Percentiles rank a stretch among this genome's conserved stretches.
Conservation (phyloP, 2,888 invertebrate genomes). For the Entomobrya multifasciata region DNA sequence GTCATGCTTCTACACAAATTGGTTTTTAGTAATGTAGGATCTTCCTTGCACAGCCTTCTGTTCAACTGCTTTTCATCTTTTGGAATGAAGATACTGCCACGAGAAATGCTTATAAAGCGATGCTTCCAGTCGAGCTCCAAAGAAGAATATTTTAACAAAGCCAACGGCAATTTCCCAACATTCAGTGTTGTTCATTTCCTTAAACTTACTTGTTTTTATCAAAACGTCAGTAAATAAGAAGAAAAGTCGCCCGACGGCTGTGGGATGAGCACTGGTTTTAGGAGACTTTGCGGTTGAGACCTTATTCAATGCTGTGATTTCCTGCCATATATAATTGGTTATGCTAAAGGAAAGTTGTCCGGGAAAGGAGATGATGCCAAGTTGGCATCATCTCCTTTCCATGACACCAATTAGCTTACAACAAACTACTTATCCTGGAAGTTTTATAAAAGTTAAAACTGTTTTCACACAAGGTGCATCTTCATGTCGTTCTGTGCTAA, state of each 20-base stretch:
- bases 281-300: conserved; percentile 72
- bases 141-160: conserved; percentile 81
- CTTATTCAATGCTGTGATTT: conserved; percentile 63
- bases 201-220: conserved; percentile 78
- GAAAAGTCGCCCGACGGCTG: conserved; percentile 80
- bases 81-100: conserved; percentile 69
- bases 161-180: conserved; percentile 81
- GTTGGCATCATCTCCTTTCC: conserved; percentile 29
- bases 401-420: background rate
- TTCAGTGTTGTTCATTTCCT: conserved; percentile 80
- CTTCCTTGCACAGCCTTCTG: conserved; percentile 81
- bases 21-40: conserved; percentile 82
- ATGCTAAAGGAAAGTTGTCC: too few species aligned
- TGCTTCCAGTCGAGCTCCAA: conserved; percentile 79
- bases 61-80: conserved; percentile 81
- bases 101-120: conserved; percentile 80
- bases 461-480: too few species aligned
- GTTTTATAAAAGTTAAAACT: too few species aligned
- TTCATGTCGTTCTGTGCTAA: too few species aligned
- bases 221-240: conserved; percentile 80
- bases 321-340: conserved; percentile 59
- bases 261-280: conserved; percentile 79
- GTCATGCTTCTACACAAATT: conserved; percentile 82
- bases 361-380: too few species aligned
- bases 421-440: too few species aligned